Evolutionary conservation across 2,888 invertebrate genomes (phyloP).

Genomic region (Clunio marinus): DNA sequence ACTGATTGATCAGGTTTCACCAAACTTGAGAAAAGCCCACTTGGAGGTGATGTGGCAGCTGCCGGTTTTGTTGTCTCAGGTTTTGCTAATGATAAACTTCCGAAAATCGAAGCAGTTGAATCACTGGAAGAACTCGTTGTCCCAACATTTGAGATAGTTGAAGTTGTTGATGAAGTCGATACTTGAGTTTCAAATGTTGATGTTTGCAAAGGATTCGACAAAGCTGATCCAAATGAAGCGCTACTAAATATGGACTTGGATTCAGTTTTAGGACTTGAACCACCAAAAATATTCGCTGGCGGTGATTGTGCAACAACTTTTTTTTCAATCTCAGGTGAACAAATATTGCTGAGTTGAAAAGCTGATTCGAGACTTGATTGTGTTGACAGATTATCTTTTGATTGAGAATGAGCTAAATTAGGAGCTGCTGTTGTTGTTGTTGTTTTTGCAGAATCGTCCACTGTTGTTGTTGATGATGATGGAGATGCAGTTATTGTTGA

Average conservation of each 20-base stretch:
- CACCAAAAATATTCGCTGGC: not conserved
- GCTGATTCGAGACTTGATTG: not conserved
- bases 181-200: not conserved
- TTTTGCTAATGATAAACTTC: not conserved
- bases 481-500: not conserved
- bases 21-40: not conserved
- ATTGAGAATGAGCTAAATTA: not conserved
- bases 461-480: not conserved
- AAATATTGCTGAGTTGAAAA: conserved; percentile 10
- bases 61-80: not conserved
- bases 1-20: conserved; percentile 36
- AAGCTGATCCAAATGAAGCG: not conserved
- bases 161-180: not conserved
- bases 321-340: conserved; percentile 8
- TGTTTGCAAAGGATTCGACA: not conserved
- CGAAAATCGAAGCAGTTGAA: conserved; percentile 21
- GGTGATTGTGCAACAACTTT: not conserved
- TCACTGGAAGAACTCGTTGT: not conserved
- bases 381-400: too few species aligned
- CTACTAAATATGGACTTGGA: conserved; percentile 19
- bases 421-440: not conserved
- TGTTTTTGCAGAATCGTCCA: not conserved
- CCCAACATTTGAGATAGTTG: not conserved
- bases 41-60: conserved; percentile 1
- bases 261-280: not conserved